Evolutionary conservation across 1,140 invertebrate species (phyloP), one percentile per base, ranked within the genome.

Genomic region (Hylyphantes graminicola): DNA sequence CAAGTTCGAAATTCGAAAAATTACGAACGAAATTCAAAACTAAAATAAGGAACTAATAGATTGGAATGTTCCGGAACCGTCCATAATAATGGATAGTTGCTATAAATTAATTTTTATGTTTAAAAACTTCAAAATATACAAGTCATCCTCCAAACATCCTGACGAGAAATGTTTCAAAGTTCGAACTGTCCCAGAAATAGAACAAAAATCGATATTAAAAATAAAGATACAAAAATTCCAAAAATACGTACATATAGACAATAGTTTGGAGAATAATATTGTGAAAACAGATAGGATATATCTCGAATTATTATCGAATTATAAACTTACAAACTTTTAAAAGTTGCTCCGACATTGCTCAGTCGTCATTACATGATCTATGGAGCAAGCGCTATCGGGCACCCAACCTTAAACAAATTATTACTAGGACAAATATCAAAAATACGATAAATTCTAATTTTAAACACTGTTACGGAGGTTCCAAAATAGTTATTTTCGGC

Each of bases 1-100:
- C 74, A 85, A 85, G 82, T 85, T 85, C 82, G 74, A 15, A 50
- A 15, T 63, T 85, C 19, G 3, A 57, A 83, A 75, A 74, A 64
- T 83, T 50, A 48, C 6, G 1, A 65, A 55, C 35, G 55, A 55
- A 54, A 19, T 50, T 17, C 0, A 48, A 35, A 59, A n/a, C 15
- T 11, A 68, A 75, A 68, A 19, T 1, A 35, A 51, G 12, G 35
- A 51, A 35, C 53, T 6, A 2, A 8, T 53, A 77, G 7, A 4
- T 51, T 2, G 72, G 63, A 59, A 57, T 77, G 21, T 61, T n/a
- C 7, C 17, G 35, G 48, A 51, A 48, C 0, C 57, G 54, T 70
- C 82, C 35, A 77, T 85, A 77, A 85, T 85, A 85, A 68, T 59
- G 2, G 35, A 65, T 75, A 10, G 15, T 19, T 15, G 2, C 21